Conservation (phyloP, 2,888 invertebrate genomes). For the Zootermopsis nevadensis region DNA sequence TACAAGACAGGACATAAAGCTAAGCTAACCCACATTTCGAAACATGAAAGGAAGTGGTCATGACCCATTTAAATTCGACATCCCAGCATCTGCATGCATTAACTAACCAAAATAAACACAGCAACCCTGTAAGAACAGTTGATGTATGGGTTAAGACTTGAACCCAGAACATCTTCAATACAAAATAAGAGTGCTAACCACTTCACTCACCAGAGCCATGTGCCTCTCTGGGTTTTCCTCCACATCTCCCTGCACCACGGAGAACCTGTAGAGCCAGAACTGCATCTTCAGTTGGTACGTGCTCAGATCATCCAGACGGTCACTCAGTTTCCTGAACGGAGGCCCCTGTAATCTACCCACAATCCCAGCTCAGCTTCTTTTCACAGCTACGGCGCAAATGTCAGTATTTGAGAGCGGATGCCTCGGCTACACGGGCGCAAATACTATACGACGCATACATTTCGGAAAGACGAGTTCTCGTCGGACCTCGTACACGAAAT, state of each 20-base stretch:
- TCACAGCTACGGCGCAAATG: not conserved
- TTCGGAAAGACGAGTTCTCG: not conserved
- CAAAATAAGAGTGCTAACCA: not conserved
- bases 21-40: no score
- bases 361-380: no score
- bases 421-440: no score
- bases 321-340: not conserved
- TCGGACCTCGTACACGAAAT: not conserved
- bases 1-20: no score
- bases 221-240: conserved; percentile 20
- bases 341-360: conserved; percentile 3
- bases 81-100: not conserved
- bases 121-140: not conserved
- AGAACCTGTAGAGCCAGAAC: conserved; percentile 4
- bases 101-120: not conserved
- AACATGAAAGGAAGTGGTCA: not conserved
- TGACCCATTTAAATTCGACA: not conserved
- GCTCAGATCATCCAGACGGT: not conserved
- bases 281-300: not conserved
- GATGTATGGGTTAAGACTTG: not conserved
- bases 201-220: not conserved
- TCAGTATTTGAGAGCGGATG: no score
- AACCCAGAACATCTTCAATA: not conserved
- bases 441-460: not conserved
- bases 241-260: not conserved